phyloP scores from a whole-genome alignment of 2,888 invertebrate species.

The Caenorhabditis zanzibari region DNA sequence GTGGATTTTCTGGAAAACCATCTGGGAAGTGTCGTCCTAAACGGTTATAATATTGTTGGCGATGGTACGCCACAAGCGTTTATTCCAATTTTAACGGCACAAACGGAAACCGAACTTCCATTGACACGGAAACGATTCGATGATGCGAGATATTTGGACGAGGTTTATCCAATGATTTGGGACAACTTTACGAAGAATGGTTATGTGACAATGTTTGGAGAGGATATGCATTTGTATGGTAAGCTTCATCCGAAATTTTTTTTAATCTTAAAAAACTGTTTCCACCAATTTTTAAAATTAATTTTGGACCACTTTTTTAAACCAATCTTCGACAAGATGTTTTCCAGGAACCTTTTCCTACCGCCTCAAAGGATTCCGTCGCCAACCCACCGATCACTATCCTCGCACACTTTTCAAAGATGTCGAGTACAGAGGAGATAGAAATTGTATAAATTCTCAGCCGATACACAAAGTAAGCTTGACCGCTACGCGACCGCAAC shows the following conservation, averaged over 20 bases:
- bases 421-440: slow-evolving; percentile 86
- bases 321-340: no score
- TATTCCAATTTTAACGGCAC: slow-evolving; percentile 84
- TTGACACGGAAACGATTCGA: slow-evolving; percentile 83
- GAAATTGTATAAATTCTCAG: slow-evolving; percentile 86
- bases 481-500: no score
- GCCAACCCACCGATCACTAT: slow-evolving; percentile 93
- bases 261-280: no score
- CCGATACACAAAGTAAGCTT: no score
- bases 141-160: slow-evolving; percentile 84
- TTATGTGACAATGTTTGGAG: slow-evolving; percentile 89
- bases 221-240: slow-evolving; percentile 90
- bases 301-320: no score
- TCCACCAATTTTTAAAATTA: no score
- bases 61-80: slow-evolving; percentile 85
- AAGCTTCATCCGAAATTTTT: background rate
- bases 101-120: slow-evolving; percentile 84
- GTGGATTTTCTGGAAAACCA: slow-evolving; percentile 87
- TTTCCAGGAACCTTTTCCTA: slow-evolving; percentile 89
- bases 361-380: slow-evolving; percentile 91
- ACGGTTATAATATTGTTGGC: slow-evolving; percentile 85
- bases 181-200: slow-evolving; percentile 83
- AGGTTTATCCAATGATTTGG: slow-evolving; percentile 85
- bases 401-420: slow-evolving; percentile 90
- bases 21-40: slow-evolving; percentile 80